A percentile compares a stretch with the other conserved stretches of the same genome.
These are phyloP conservation scores for Nineta flava DNA, from an alignment of 2,888 invertebrate genomes.

Conservation along the genomic window DNA sequence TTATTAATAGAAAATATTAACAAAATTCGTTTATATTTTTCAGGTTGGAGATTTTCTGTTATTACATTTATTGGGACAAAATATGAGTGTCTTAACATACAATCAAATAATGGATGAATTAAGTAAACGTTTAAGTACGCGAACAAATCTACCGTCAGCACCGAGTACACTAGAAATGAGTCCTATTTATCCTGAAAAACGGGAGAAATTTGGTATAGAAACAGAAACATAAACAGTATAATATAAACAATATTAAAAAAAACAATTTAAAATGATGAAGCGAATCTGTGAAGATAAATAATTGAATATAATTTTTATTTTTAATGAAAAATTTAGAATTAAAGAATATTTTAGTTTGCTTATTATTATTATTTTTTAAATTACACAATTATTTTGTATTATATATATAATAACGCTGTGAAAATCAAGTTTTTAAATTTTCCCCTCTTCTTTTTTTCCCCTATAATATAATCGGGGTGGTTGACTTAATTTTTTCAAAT, in stretches of 20 bases:
- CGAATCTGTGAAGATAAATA: slow-evolving; percentile 3
- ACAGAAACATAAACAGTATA: slow-evolving; percentile 50
- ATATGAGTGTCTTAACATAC: slow-evolving; percentile 67
- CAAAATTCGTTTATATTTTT: slow-evolving; percentile 13
- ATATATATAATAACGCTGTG: neutral
- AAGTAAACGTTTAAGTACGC: slow-evolving; percentile 49
- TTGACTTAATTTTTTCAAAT: neutral
- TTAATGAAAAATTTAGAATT: slow-evolving; percentile 1
- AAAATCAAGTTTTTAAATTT: too few species aligned
- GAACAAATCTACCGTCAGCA: slow-evolving; percentile 64
- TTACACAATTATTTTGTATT: slow-evolving; percentile 11
- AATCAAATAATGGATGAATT: slow-evolving; percentile 66
- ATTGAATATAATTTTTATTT: neutral
- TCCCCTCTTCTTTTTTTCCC: too few species aligned
- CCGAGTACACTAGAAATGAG: slow-evolving; percentile 78
- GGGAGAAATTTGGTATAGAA: slow-evolving; percentile 64
- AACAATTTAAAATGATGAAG: neutral
- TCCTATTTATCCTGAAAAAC: slow-evolving; percentile 60
- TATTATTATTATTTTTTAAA: neutral
- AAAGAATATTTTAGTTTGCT: neutral
- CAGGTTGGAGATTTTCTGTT: slow-evolving; percentile 79
- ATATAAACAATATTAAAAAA: neutral
- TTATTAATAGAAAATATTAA: too few species aligned
- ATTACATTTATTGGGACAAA: slow-evolving; percentile 70
- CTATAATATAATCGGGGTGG: neutral